Evolutionary conservation across 2,888 invertebrate species (phyloP), one percentile per base, ranked within the genome.

Genomic region (Monoplex corrugatus): DNA sequence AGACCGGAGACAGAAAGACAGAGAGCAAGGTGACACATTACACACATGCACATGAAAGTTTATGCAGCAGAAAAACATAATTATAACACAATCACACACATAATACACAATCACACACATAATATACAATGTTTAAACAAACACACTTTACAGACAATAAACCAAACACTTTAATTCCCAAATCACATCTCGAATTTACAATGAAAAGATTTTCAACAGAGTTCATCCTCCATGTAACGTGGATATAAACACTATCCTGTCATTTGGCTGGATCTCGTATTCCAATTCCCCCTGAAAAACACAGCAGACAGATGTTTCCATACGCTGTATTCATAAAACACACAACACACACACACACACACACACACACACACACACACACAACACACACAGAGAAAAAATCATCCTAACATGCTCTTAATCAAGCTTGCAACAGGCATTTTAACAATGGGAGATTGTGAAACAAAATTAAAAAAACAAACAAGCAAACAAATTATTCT

Each of bases 151-250:
- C 38, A 6, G 0, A 10, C 28, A 43, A 3, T 1, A 80, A 16
- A 50, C 8, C 50, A 50, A 50, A 8, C 8, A 50, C 50, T 13
- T 13, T 19, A 50, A 50, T 50, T 43, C 50, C 50, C 16, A 68
- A 10, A 28, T 68, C 45, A 8, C 19, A 45, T 84, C 38, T 45
- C 28, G 28, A 68, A 10, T 68, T 50, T 57, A 84, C 45, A 45
- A 84, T 10, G 2, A 80, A 43, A 16, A 50, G 19, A 50, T 50
- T 50, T 19, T 13, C 3, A 13, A 80, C 80, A 43, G 43, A 45
- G 35, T n/a, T 95, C 93, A 97, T 40, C 97, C 97, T 35, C 97
- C 97, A 93, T 97, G 97, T 89, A 97, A 93, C 2, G 97, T 97
- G 45, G 97, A 97, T 90, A 97, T 96, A 92, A 97, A 97, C 2